phyloP scores from a whole-genome alignment of 2,113 vertebrate species.

The Thryonomys swinderianus region DNA sequence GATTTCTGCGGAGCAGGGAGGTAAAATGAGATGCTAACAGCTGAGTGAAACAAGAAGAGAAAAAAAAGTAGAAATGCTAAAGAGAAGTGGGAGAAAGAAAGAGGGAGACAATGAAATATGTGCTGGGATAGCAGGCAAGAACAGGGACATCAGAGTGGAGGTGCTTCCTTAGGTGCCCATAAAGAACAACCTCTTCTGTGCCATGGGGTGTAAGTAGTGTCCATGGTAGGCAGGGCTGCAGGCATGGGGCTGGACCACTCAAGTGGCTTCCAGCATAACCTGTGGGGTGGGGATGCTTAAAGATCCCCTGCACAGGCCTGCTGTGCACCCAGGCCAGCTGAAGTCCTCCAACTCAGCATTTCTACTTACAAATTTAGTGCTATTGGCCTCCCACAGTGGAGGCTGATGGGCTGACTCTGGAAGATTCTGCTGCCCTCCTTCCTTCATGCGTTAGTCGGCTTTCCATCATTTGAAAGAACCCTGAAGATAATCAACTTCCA shows the following conservation, averaged over 20 bases:
- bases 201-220: not conserved
- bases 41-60: slow-evolving; percentile 51
- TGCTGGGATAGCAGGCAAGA: not conserved
- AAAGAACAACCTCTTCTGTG: not conserved
- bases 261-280: not conserved
- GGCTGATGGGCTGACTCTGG: not conserved
- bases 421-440: not conserved
- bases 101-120: not conserved
- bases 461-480: not conserved
- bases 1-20: slow-evolving; percentile 69
- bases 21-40: slow-evolving; percentile 72
- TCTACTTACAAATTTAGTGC: not conserved
- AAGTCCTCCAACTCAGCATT: not conserved
- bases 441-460: not conserved
- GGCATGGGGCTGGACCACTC: not conserved
- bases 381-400: not conserved
- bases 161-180: not conserved
- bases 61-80: slow-evolving; percentile 12
- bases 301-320: not conserved
- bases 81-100: not conserved
- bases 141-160: not conserved
- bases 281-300: not conserved
- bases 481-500: not conserved
- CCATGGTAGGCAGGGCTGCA: not conserved
- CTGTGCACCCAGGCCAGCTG: not conserved